Percentiles rank a stretch among this genome's conserved stretches.
phyloP scores from a whole-genome alignment of 2,113 vertebrate species.

The Scomber colias region DNA sequence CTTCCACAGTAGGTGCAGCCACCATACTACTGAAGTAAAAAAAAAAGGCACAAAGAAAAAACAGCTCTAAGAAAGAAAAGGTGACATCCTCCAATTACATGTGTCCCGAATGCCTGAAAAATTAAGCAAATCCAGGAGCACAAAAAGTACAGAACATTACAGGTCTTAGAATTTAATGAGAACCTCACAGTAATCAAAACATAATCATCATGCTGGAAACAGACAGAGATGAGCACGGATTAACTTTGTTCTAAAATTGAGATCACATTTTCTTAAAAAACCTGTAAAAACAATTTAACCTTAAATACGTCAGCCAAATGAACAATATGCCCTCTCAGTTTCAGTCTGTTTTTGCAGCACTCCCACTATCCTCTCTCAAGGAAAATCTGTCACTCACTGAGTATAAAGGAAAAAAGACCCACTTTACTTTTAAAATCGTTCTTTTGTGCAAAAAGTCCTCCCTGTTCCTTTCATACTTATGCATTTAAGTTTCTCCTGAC shows the following conservation, averaged over 20 bases:
- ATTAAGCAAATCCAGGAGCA: no score
- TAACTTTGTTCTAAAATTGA: not conserved
- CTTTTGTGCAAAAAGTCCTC: constrained; percentile 24
- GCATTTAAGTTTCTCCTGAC: not conserved
- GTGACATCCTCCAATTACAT: no score
- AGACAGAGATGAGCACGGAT: not conserved
- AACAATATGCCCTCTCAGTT: not conserved
- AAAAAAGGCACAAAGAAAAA: no score
- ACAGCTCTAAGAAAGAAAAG: no score
- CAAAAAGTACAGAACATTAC: not conserved
- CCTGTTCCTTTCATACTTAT: not conserved
- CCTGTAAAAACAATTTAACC: not conserved
- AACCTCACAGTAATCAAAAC: not conserved
- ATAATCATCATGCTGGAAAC: not conserved
- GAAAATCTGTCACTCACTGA: not conserved
- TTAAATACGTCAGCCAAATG: not conserved
- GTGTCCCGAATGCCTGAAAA: no score
- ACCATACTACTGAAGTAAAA: no score
- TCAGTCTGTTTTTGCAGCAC: not conserved
- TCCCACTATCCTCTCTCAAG: not conserved
- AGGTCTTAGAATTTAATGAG: no score
- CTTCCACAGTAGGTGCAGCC: no score
- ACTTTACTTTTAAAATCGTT: not conserved
- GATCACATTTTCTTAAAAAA: no score
- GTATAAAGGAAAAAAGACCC: not conserved